Evolutionary conservation across 2,888 invertebrate genomes (phyloP).

Genomic region (Cotesia congregata): DNA sequence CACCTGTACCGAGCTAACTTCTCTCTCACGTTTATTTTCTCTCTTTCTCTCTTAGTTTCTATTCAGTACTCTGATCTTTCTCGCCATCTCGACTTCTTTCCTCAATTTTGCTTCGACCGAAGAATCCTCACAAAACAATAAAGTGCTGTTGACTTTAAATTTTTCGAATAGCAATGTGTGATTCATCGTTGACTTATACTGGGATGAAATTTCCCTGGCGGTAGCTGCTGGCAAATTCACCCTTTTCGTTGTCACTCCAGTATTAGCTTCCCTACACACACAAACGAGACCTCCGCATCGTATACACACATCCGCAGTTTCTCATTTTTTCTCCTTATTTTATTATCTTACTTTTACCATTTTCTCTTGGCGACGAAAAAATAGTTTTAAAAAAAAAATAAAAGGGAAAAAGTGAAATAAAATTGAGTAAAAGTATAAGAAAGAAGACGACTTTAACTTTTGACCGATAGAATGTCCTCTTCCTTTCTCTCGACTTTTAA

Average conservation of each 20-base stretch:
- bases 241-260: constrained; percentile 3
- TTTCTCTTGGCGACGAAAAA: constrained; percentile 22
- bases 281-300: neutral
- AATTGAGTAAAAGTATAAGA: constrained; percentile 3
- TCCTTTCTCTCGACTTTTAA: constrained; percentile 48
- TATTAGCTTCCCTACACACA: constrained; percentile 20
- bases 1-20: constrained; percentile 32
- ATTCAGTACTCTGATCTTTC: too few species aligned
- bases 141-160: constrained; percentile 58
- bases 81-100: neutral
- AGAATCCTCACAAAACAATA: constrained; percentile 58
- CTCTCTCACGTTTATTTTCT: constrained; percentile 6
- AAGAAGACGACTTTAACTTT: constrained; percentile 54
- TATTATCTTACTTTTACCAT: constrained; percentile 41
- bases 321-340: constrained; percentile 36
- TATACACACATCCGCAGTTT: constrained; percentile 4
- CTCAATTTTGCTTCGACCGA: constrained; percentile 24
- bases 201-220: constrained; percentile 36
- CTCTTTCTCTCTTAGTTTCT: constrained; percentile 7
- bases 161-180: constrained; percentile 50
- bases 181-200: constrained; percentile 38
- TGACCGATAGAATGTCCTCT: constrained; percentile 43
- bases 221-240: constrained; percentile 18
- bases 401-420: constrained; percentile 41
- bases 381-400: constrained; percentile 15